Conservation (phyloP, 2,888 invertebrate species). For the Andrena dorsata region DNA sequence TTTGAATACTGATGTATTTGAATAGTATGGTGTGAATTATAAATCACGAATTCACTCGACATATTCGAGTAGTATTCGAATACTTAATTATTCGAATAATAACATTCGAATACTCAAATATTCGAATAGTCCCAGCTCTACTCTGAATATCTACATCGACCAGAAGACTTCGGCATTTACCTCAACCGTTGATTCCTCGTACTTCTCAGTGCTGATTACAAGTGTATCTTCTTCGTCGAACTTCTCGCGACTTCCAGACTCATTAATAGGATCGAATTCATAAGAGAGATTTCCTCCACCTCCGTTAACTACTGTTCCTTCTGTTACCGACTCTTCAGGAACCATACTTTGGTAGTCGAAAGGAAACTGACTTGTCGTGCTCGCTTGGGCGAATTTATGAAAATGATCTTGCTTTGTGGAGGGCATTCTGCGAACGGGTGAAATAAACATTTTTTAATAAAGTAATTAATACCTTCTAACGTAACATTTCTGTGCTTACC, state of each 20-base stretch:
- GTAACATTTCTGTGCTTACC: slow-evolving; percentile 45
- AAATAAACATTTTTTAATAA: slow-evolving; percentile 1
- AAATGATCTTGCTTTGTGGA: slow-evolving; percentile 47
- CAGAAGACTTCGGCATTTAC: slow-evolving; percentile 17
- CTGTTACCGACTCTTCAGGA: not conserved
- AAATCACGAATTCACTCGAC: no score
- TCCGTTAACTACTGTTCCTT: slow-evolving; percentile 13
- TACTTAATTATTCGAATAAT: no score
- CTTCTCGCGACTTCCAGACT: not conserved
- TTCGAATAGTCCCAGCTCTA: no score
- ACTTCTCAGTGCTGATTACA: not conserved
- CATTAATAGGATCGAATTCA: not conserved
- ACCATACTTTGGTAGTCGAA: slow-evolving; percentile 3
- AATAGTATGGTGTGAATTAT: no score
- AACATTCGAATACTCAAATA: no score
- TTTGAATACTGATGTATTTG: no score
- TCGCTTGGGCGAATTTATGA: slow-evolving; percentile 43
- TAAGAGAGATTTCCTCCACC: not conserved
- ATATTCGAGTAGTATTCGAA: no score
- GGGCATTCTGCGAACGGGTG: slow-evolving; percentile 56
- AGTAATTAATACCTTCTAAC: not conserved
- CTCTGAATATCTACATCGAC: not conserved
- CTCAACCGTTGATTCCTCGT: slow-evolving; percentile 3
- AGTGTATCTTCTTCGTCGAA: not conserved
- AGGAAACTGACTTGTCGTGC: slow-evolving; percentile 19